These are phyloP conservation scores for Ceryle rudis DNA, from an alignment of 2,797 vertebrate species.

Conservation along the genomic window DNA sequence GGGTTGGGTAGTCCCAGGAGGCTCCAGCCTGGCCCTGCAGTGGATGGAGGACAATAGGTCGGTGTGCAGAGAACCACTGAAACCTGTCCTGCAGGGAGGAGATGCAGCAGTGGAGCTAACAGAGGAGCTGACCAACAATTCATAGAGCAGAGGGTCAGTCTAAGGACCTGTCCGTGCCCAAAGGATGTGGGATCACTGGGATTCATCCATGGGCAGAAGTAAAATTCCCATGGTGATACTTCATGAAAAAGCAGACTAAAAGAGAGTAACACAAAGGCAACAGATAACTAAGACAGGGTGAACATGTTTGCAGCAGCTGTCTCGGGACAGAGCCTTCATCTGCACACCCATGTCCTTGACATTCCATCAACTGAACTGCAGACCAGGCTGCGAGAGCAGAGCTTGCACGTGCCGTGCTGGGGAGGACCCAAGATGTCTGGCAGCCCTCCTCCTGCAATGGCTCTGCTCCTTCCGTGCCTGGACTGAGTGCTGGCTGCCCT, in stretches of 20 bases:
- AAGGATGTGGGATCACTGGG: background rate
- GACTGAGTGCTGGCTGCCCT: background rate
- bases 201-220: background rate
- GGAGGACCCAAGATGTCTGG: rapidly evolving
- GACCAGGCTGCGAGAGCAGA: background rate
- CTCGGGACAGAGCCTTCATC: background rate
- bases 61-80: background rate
- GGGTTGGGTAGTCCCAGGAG: background rate
- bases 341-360: background rate
- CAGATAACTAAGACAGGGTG: background rate
- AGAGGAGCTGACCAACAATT: background rate
- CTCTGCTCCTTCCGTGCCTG: background rate
- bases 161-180: background rate
- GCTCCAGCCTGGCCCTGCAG: background rate
- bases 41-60: background rate
- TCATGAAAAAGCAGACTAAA: background rate
- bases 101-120: background rate
- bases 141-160: background rate
- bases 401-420: rapidly evolving
- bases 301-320: background rate
- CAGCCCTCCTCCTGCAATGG: background rate
- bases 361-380: background rate
- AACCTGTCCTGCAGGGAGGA: background rate
- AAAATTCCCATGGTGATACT: background rate
- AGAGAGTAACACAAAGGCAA: background rate